Conservation (phyloP, 1,140 invertebrate species). For the Portunus trituberculatus region DNA sequence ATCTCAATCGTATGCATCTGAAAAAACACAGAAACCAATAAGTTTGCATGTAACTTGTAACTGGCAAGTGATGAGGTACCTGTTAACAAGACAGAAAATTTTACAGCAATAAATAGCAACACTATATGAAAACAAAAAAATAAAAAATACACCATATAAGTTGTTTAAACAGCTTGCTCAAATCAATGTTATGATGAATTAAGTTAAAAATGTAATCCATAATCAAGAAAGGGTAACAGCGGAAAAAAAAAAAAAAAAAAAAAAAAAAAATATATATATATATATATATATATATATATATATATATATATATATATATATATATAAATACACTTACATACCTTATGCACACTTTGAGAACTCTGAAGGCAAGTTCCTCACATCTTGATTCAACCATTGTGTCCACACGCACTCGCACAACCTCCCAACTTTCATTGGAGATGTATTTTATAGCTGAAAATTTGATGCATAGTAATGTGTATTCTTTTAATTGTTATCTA, state of each 20-base stretch:
- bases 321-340: slow-evolving; percentile 67
- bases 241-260: neutral
- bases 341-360: slow-evolving; percentile 82
- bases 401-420: slow-evolving; percentile 82
- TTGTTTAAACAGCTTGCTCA: too few relatives aligned
- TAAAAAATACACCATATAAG: too few relatives aligned
- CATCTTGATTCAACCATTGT: slow-evolving; percentile 83
- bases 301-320: too few relatives aligned
- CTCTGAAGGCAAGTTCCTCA: slow-evolving; percentile 83
- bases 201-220: too few relatives aligned
- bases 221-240: neutral
- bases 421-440: slow-evolving; percentile 82
- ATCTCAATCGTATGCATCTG: slow-evolving; percentile 79
- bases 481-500: neutral
- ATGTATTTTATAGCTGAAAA: slow-evolving; percentile 81
- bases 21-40: neutral
- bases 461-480: neutral
- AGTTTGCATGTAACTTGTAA: too few relatives aligned
- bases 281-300: too few relatives aligned
- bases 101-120: too few relatives aligned
- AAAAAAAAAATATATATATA: neutral
- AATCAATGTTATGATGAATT: too few relatives aligned
- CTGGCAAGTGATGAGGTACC: too few relatives aligned
- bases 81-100: neutral
- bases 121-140: too few relatives aligned